Evolutionary conservation across 2,113 vertebrate species (phyloP).

Genomic region (Ardeotis arabs): DNA sequence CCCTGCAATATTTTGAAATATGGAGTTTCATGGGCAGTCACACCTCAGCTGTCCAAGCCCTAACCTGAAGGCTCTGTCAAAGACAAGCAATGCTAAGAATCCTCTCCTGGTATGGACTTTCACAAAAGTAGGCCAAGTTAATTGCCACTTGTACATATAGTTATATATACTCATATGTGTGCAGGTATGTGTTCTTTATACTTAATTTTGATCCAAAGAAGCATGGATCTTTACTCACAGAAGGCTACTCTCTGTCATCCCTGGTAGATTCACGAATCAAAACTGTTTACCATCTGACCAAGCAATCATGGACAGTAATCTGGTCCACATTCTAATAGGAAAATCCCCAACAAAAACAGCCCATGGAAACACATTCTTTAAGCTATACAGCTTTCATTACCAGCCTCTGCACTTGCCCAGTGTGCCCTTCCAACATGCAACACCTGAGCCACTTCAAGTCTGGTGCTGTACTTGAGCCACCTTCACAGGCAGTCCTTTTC

Average conservation of each 20-base stretch:
- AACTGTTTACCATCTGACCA: neutral
- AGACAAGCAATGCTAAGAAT: neutral
- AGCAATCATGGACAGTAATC: neutral
- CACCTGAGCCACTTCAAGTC: neutral
- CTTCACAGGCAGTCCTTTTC: neutral
- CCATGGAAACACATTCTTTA: neutral
- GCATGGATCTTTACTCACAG: neutral
- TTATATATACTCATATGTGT: neutral
- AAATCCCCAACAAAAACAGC: neutral
- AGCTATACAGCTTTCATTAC: neutral
- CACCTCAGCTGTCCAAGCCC: neutral
- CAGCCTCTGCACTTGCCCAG: neutral
- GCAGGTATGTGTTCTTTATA: neutral
- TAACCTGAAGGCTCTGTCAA: neutral
- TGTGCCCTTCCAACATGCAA: neutral
- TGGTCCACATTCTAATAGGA: neutral
- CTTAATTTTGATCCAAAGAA: neutral
- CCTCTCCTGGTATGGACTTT: neutral
- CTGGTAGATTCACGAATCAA: neutral
- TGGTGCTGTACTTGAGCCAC: neutral
- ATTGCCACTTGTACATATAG: neutral
- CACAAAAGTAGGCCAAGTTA: neutral
- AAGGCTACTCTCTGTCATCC: neutral
- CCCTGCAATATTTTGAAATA: neutral
- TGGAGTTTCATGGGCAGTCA: neutral